phyloP scores from a whole-genome alignment of 2,113 vertebrate species.

The Bujurquina vittata region DNA sequence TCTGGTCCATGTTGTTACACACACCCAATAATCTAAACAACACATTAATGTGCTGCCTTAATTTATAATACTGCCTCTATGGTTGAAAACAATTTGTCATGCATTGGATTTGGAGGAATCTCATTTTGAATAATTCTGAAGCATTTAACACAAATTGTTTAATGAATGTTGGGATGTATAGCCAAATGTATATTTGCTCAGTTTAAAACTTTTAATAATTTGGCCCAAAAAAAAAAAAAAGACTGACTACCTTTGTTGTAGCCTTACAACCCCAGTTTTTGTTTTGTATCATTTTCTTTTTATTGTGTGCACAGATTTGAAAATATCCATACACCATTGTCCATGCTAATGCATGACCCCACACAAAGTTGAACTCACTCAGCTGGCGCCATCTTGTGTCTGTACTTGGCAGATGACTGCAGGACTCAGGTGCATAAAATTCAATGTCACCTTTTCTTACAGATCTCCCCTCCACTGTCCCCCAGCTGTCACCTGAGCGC shows the following conservation, averaged over 20 bases:
- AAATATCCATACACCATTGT: slow-evolving; percentile 4
- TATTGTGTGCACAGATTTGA: slow-evolving; percentile 9
- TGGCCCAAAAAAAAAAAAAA: background rate
- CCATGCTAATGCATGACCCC: slow-evolving; percentile 5
- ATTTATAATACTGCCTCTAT: slow-evolving; percentile 65
- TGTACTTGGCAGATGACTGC: background rate
- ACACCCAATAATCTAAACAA: slow-evolving; percentile 72
- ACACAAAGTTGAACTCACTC: slow-evolving; percentile 46
- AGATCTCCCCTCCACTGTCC: slow-evolving; percentile 38
- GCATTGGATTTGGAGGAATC: slow-evolving; percentile 64
- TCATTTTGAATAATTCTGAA: slow-evolving; percentile 62
- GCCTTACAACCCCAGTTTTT: slow-evolving; percentile 29
- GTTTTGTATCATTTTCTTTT: slow-evolving; percentile 19
- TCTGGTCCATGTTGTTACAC: slow-evolving; percentile 69
- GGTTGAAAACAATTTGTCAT: slow-evolving; percentile 69
- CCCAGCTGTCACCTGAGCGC: slow-evolving; percentile 74
- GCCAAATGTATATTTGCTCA: slow-evolving; percentile 12
- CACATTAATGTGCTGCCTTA: slow-evolving; percentile 70
- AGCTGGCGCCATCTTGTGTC: slow-evolving; percentile 73
- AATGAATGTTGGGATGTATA: slow-evolving; percentile 36
- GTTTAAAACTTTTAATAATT: slow-evolving; percentile 28
- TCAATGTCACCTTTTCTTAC: slow-evolving; percentile 73
- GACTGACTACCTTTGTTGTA: background rate
- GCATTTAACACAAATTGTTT: slow-evolving; percentile 55
- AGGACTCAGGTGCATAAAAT: slow-evolving; percentile 63